These are phyloP conservation scores for Spisula solida DNA, from an alignment of 2,888 invertebrate genomes.

Conservation along the genomic window DNA sequence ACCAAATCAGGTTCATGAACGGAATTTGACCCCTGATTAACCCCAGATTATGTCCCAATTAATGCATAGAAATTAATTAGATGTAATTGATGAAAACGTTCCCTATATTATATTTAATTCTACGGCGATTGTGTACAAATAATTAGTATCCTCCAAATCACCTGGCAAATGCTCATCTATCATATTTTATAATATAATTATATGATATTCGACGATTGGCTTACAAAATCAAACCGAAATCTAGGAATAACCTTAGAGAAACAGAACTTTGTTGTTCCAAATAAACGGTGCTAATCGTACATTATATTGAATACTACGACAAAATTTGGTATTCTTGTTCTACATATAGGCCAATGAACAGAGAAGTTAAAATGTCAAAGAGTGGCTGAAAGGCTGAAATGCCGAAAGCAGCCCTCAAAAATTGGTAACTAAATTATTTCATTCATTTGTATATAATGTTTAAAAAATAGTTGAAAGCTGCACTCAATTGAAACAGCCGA, in stretches of 20 bases:
- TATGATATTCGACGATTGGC: background rate
- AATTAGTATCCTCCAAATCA: background rate
- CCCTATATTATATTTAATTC: background rate
- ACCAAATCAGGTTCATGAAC: constrained; percentile 17
- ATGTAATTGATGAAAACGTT: background rate
- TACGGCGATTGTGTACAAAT: background rate
- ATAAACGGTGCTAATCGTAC: too few relatives aligned
- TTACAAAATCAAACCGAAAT: background rate
- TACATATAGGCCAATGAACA: too few relatives aligned
- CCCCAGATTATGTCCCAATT: background rate
- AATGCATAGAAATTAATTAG: constrained; percentile 9
- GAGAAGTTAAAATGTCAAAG: too few relatives aligned
- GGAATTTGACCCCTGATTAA: background rate
- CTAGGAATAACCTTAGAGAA: background rate
- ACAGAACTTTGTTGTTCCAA: too few relatives aligned
- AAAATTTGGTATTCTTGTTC: too few relatives aligned
- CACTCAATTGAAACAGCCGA: too few relatives aligned
- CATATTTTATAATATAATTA: background rate
- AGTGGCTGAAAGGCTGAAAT: too few relatives aligned
- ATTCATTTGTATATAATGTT: too few relatives aligned
- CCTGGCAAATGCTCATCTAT: background rate
- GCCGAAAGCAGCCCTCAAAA: too few relatives aligned
- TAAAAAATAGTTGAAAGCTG: too few relatives aligned
- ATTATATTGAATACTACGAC: too few relatives aligned
- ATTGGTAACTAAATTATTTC: too few relatives aligned